Percentiles rank a stretch among this genome's conserved stretches.
phyloP scores from a whole-genome alignment of 37 sponge, comb jelly and placozoan genomes.

The Haliclona indistincta region DNA sequence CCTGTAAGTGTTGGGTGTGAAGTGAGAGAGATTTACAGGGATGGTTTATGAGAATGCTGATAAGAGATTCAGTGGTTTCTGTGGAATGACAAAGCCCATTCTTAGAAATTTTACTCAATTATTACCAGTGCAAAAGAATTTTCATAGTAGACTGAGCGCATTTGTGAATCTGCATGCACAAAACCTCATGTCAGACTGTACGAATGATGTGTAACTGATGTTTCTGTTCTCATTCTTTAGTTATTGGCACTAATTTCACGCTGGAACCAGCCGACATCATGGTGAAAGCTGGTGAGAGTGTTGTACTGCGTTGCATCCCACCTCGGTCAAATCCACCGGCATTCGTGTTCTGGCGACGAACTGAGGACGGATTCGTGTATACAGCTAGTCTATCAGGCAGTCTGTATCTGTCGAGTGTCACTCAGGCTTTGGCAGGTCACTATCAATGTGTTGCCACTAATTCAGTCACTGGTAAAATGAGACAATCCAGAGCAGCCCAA shows the following conservation, averaged over 20 bases:
- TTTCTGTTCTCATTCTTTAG: slow-evolving; percentile 6
- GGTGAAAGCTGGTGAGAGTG: not conserved
- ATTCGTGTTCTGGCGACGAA: slow-evolving; percentile 13
- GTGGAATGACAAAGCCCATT: too few species aligned
- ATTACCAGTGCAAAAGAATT: too few species aligned
- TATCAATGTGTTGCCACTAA: slow-evolving; percentile 28
- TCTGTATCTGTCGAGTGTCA: slow-evolving; percentile 17
- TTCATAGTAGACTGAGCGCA: too few species aligned
- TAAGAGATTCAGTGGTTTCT: too few species aligned
- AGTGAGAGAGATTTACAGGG: too few species aligned
- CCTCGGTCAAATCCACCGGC: slow-evolving; percentile 16
- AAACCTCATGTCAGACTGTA: not conserved
- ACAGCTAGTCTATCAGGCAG: slow-evolving; percentile 6
- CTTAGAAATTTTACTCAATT: too few species aligned
- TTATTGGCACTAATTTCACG: not conserved
- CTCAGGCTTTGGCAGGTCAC: slow-evolving; percentile 1
- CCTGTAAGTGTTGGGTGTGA: too few species aligned
- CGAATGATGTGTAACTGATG: not conserved
- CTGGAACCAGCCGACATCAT: slow-evolving; percentile 3
- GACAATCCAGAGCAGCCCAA: not conserved
- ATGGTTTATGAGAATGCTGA: too few species aligned
- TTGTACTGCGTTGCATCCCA: slow-evolving; percentile 17
- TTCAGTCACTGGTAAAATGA: not conserved
- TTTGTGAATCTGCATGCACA: not conserved
- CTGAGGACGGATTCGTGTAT: slow-evolving; percentile 17